Percentiles rank a stretch among this genome's conserved stretches.
phyloP scores from a whole-genome alignment of 2,113 vertebrate species.

The Myrmecobius fasciatus region DNA sequence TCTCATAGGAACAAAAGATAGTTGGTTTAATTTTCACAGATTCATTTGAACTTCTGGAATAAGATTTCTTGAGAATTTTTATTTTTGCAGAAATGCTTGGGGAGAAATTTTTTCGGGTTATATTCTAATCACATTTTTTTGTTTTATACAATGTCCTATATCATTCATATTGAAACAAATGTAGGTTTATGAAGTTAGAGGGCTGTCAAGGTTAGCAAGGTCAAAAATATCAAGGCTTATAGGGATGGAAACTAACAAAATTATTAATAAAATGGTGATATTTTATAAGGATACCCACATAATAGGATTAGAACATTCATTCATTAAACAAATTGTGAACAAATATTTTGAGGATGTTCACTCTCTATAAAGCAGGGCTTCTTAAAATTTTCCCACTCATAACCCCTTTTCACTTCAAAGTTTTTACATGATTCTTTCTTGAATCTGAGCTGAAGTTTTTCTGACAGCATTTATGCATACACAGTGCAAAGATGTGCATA shows the following conservation, averaged over 20 bases:
- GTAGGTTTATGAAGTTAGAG: background rate
- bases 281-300: background rate
- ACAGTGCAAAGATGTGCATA: too few relatives aligned
- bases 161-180: constrained; percentile 19
- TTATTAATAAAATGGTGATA: background rate
- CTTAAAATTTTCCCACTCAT: too few relatives aligned
- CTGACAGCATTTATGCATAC: too few relatives aligned
- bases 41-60: background rate
- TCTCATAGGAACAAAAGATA: background rate
- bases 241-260: background rate
- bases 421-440: too few relatives aligned
- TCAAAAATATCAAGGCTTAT: background rate
- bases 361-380: background rate
- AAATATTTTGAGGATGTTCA: background rate
- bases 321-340: background rate
- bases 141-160: constrained; percentile 47
- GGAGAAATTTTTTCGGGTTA: constrained; percentile 43
- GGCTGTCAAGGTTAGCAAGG: background rate
- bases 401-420: too few relatives aligned
- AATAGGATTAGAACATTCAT: background rate
- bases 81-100: constrained; percentile 29
- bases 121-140: constrained; percentile 47
- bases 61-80: constrained; percentile 51
- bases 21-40: background rate
- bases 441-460: too few relatives aligned